Evolutionary conservation across 2,797 vertebrate genomes (phyloP).

Genomic region (Molossus molossus): DNA sequence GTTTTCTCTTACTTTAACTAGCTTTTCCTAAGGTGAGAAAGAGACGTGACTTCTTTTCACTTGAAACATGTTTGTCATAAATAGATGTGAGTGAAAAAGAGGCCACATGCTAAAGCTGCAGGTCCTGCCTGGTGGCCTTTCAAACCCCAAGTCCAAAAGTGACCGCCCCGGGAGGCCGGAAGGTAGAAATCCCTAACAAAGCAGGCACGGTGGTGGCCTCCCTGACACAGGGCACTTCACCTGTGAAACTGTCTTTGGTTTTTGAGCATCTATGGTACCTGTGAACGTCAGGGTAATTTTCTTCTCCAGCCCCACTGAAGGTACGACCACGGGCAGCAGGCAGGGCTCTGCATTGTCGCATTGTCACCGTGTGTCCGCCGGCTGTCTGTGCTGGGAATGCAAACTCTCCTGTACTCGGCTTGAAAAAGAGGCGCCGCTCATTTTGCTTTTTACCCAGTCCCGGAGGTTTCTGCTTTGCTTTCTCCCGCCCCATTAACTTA

Average conservation of each 20-base stretch:
- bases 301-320: neutral
- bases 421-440: neutral
- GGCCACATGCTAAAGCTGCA: neutral
- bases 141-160: neutral
- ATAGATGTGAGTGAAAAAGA: neutral
- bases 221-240: neutral
- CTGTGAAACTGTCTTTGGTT: neutral
- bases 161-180: neutral
- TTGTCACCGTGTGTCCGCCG: neutral
- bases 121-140: neutral
- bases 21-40: slow-evolving; percentile 38
- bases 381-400: neutral
- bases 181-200: neutral
- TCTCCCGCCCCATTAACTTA: neutral
- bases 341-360: no score
- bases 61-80: slow-evolving; percentile 3
- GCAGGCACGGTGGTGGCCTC: neutral
- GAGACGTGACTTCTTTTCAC: neutral
- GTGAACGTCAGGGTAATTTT: neutral
- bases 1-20: neutral
- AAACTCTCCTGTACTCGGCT: no score
- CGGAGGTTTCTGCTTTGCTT: neutral
- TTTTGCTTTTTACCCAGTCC: neutral
- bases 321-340: no score
- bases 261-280: neutral